Percentiles rank a stretch among this genome's conserved stretches.
phyloP scores from a whole-genome alignment of 2,113 vertebrate species.

The Gorilla gorilla region DNA sequence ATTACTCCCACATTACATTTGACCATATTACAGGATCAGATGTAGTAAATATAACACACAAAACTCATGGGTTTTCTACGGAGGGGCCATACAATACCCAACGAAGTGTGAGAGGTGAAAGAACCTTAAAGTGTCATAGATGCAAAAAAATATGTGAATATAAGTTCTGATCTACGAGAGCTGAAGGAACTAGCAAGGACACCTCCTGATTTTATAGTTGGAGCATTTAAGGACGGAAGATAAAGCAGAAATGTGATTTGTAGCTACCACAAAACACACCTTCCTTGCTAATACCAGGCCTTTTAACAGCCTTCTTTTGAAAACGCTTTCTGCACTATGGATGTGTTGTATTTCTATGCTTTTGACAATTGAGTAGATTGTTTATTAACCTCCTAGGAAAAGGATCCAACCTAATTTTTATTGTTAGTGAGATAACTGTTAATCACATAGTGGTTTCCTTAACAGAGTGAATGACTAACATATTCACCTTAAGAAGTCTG shows the following conservation, averaged over 20 bases:
- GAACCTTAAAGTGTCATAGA: conserved; percentile 48
- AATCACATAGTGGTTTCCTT: neutral
- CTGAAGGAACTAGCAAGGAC: conserved; percentile 39
- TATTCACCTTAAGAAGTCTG: neutral
- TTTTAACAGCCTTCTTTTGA: conserved; percentile 30
- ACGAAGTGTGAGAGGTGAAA: neutral
- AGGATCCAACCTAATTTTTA: neutral
- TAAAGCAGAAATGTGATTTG: conserved; percentile 53
- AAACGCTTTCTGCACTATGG: neutral
- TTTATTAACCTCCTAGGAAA: neutral
- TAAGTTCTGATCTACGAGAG: conserved; percentile 44
- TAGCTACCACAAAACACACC: neutral
- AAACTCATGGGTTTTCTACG: neutral
- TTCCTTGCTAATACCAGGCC: neutral
- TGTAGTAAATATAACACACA: neutral
- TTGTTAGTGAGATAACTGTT: neutral
- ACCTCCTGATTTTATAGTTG: conserved; percentile 11
- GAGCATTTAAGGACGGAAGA: neutral
- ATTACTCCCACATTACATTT: neutral
- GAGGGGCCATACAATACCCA: too few relatives aligned
- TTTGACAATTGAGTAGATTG: neutral
- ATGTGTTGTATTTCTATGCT: conserved; percentile 32
- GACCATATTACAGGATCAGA: conserved; percentile 6
- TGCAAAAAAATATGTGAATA: conserved; percentile 46
- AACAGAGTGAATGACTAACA: neutral